Evolutionary conservation across 2,888 invertebrate species (phyloP), one percentile per base, ranked within the genome.

Genomic region (Cotesia congregata): DNA sequence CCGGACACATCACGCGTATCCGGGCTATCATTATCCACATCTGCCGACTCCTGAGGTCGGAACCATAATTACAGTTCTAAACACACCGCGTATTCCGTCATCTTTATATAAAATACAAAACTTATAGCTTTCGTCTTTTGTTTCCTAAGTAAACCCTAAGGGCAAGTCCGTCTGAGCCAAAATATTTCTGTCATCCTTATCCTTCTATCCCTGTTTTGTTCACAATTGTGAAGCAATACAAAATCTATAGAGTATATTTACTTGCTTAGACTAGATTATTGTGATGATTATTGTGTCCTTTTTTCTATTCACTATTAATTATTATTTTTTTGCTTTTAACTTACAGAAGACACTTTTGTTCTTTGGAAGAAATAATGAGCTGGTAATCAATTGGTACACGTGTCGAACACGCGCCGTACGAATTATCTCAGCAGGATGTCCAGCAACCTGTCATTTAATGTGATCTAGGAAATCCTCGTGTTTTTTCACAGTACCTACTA

Each of bases 21-120:
- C 80, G 82, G 83, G 82, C 86, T 88, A 87, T 88, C 84, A 88
- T 88, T 88, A 86, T 85, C 86, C 83, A 81, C 88, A 88, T 88
- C 87, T 88, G 87, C 86, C 84, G 83, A 83, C 81, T 81, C 82
- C 78, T 79, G 81, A 80, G 80, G 72, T 71, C 71, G 70, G 38
- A 60, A 75, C 79, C 72, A 78, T 78, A 82, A 82, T 82, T 82
- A 82, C 79, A 80, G 79, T 79, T 81, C 83, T 82, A 81, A 82
- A 80, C 82, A 81, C 70, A 40, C 74, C 59, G 78, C 80, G 79
- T 80, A 84, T 86, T 86, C 85, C 83, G 83, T 83, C 83, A 84
- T 85, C 83, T 84, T 84, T 84, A 81, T 80, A 79, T 85, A 67
- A 69, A 78, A 50, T 50, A 50, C 50, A 67, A 67, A 60, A 67